Conservation (phyloP, 1,140 invertebrate species). For the Aporrectodea caliginosa region DNA sequence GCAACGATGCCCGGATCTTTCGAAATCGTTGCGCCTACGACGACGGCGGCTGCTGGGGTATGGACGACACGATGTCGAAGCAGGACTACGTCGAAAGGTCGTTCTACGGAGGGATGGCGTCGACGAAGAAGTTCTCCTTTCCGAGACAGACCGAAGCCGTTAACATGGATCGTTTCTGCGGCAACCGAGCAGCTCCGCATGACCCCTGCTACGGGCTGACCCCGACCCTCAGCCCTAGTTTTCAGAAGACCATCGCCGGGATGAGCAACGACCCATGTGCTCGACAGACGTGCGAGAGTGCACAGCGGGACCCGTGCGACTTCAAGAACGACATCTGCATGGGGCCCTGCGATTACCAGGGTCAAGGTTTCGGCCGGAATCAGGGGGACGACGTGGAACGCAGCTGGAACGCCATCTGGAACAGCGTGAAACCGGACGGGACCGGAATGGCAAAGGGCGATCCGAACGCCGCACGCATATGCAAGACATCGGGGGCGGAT, state of each 20-base stretch:
- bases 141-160: background rate
- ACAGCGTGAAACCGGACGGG: background rate
- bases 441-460: background rate
- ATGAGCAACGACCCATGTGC: background rate
- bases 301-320: background rate
- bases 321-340: background rate
- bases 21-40: background rate
- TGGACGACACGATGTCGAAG: background rate
- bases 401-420: background rate
- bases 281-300: too few relatives aligned
- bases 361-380: background rate
- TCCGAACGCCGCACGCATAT: background rate
- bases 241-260: background rate
- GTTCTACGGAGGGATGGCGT: background rate
- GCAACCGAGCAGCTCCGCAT: background rate
- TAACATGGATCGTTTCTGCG: background rate
- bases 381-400: background rate
- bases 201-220: background rate
- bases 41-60: background rate
- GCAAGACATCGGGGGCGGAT: background rate
- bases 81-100: background rate
- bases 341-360: background rate
- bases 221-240: background rate
- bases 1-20: background rate
- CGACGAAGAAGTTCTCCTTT: background rate